Evolutionary conservation across 2,797 vertebrate species (phyloP).

Genomic region (Diplodus sargus): DNA sequence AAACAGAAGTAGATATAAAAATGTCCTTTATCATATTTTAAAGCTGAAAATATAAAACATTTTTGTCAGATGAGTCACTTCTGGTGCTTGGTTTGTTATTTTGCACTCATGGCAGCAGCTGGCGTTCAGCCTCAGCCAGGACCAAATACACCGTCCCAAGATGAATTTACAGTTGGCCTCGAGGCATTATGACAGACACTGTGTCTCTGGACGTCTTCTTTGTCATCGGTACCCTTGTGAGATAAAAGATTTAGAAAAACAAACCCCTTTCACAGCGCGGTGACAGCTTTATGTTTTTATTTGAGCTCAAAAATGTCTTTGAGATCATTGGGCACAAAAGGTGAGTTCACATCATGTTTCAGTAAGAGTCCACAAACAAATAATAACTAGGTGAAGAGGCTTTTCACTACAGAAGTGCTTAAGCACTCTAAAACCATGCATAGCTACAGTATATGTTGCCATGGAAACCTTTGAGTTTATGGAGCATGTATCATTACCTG

Average conservation of each 20-base stretch:
- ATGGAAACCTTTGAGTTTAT: slow-evolving; percentile 53
- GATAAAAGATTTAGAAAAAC: slow-evolving; percentile 3
- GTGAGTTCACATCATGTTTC: slow-evolving; percentile 77
- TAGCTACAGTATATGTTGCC: slow-evolving; percentile 64
- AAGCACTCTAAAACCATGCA: slow-evolving; percentile 75
- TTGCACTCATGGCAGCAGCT: slow-evolving; percentile 3
- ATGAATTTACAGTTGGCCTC: background rate
- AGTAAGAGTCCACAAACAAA: slow-evolving; percentile 58
- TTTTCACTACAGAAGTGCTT: slow-evolving; percentile 60
- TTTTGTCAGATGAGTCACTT: background rate
- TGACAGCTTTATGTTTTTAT: slow-evolving; percentile 72
- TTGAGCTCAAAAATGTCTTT: slow-evolving; percentile 71
- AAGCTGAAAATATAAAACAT: background rate
- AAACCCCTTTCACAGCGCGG: background rate
- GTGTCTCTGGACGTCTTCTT: background rate
- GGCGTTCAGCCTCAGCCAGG: background rate
- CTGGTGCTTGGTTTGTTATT: slow-evolving; percentile 5
- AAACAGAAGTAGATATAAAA: background rate
- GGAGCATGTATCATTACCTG: slow-evolving; percentile 48
- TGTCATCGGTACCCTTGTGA: slow-evolving; percentile 5
- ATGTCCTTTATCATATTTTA: background rate
- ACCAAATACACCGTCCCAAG: background rate
- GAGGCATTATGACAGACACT: background rate
- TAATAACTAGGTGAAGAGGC: slow-evolving; percentile 63
- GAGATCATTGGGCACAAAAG: slow-evolving; percentile 79